Percentiles rank a stretch among this genome's conserved stretches.
phyloP scores from a whole-genome alignment of 2,888 invertebrate species.

The Anoplius nigerrimus region DNA sequence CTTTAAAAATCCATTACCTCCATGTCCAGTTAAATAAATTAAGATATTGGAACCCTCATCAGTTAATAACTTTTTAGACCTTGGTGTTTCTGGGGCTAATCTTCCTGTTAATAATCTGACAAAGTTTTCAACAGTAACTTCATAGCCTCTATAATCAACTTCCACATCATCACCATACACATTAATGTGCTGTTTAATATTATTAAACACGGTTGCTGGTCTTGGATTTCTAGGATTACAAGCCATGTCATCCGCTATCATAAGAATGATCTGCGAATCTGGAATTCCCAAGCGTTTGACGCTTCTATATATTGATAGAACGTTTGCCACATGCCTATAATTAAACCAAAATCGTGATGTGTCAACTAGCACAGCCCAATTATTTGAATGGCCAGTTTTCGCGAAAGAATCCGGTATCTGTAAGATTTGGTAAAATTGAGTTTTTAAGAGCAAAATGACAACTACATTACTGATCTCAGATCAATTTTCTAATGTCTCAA shows the following conservation, averaged over 20 bases:
- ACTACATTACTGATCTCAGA: neutral
- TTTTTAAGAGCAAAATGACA: neutral
- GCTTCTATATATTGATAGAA: constrained; percentile 97
- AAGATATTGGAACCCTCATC: constrained; percentile 98
- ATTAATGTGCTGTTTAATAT: constrained; percentile 98
- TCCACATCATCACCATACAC: constrained; percentile 99
- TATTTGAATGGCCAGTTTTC: constrained; percentile 92
- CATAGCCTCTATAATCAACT: constrained; percentile 97
- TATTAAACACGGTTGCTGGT: constrained; percentile 98
- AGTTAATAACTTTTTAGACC: constrained; percentile 95
- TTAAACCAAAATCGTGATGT: constrained; percentile 99
- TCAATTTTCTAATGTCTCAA: neutral
- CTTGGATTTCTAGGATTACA: constrained; percentile 98
- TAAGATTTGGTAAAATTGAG: constrained; percentile 24
- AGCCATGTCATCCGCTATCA: constrained; percentile 99
- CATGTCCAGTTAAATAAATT: constrained; percentile 97
- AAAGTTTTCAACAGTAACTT: constrained; percentile 98
- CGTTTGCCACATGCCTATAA: constrained; percentile 99
- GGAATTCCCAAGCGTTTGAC: constrained; percentile 99
- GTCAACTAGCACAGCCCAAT: constrained; percentile 99
- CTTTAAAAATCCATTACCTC: constrained; percentile 99
- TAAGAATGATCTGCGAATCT: constrained; percentile 97
- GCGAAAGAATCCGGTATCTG: constrained; percentile 78
- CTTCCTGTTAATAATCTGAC: constrained; percentile 96
- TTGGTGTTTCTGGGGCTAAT: constrained; percentile 92